A percentile compares a stretch with the other conserved stretches of the same genome.
These are phyloP conservation scores for Forbesichthys agassizii DNA, from an alignment of 2,113 vertebrate genomes.

Conservation along the genomic window DNA sequence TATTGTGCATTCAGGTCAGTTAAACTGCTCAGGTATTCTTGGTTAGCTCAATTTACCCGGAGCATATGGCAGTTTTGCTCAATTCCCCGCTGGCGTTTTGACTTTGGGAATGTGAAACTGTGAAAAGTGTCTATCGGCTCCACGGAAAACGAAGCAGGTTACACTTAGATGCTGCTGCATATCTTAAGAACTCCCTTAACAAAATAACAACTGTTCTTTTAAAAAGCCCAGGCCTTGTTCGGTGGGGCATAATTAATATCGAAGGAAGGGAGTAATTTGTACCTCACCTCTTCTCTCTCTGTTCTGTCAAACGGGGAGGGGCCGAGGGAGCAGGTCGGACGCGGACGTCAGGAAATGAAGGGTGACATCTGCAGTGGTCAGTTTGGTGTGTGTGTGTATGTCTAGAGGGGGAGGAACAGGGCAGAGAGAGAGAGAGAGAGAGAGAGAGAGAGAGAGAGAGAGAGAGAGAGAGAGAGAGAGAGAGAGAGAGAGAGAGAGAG, in stretches of 20 bases:
- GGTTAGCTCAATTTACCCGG: neutral
- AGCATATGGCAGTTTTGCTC: neutral
- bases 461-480: too few relatives aligned
- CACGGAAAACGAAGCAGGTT: conserved; percentile 3
- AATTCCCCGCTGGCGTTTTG: neutral
- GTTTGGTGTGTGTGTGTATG: too few relatives aligned
- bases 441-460: conserved; percentile 14
- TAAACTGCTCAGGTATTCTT: neutral
- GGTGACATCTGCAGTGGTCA: conserved; percentile 47
- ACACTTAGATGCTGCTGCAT: conserved; percentile 41
- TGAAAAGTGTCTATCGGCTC: conserved; percentile 14
- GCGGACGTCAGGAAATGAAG: conserved; percentile 36
- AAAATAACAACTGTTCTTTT: conserved; percentile 25
- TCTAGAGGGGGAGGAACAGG: too few relatives aligned
- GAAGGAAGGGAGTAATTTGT: conserved; percentile 54
- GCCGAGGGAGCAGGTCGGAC: conserved; percentile 45
- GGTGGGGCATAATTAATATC: conserved; percentile 39
- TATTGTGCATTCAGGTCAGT: neutral
- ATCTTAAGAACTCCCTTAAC: conserved; percentile 24
- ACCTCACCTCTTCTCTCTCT: conserved; percentile 16
- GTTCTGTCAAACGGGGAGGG: conserved; percentile 35
- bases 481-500: conserved; percentile 32
- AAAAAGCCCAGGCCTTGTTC: conserved; percentile 18
- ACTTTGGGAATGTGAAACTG: conserved; percentile 6
- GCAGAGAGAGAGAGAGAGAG: too few relatives aligned